Base-by-base conservation (phyloP, 2,888 invertebrate genomes). In the Reticulitermes lucifugus region DNA sequence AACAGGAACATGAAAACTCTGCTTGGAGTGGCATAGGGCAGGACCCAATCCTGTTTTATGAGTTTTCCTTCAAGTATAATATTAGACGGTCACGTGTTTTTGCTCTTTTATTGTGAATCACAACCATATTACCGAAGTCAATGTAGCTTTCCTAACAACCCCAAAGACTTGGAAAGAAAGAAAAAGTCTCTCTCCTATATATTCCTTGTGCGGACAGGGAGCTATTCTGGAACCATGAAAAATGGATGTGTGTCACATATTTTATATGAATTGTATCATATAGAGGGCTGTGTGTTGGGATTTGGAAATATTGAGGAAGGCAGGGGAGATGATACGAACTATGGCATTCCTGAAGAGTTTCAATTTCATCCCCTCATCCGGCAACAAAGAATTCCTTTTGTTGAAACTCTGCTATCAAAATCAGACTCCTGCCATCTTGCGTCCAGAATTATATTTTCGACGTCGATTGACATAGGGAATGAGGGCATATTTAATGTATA, bases 161-260 rank as follows among this genome's bases (percentile, higher is more conserved):
- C 71, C 75, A 77, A 77, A 21, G 75, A 43, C 46, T 43, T 77
- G 75, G 25, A 77, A 77, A 43, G 18, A 18, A 55, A 55, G 14
- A 5, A 18, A 18, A 55, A 5, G 4, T 55, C 18, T 18, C 18
- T 18, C 14, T 18, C 55, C 55, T 18, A 14, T 18, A 14, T 55
- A 18, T 18, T 18, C 18, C 55, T 55, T 55, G 55, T 46, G 0
- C 1, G 77, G 77, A 46, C 46, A n/a, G 2, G 51, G 25, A 46
- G 77, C 77, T 77, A 70, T 70, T 70, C 70, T 70, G 70, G 43
- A 25, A 43, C 65, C 70, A 81, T 80, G 80, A 80, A 80, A 65
- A n/a, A 65, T 65, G 65, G n/a, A 65, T 65, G n/a, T n/a, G 25
- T 65, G 43, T 14, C 79, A 79, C 79, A 79, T 79, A 51, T 65